Conservation (phyloP, 92 coral and sea anemone species). For the Bergia puertoricense region DNA sequence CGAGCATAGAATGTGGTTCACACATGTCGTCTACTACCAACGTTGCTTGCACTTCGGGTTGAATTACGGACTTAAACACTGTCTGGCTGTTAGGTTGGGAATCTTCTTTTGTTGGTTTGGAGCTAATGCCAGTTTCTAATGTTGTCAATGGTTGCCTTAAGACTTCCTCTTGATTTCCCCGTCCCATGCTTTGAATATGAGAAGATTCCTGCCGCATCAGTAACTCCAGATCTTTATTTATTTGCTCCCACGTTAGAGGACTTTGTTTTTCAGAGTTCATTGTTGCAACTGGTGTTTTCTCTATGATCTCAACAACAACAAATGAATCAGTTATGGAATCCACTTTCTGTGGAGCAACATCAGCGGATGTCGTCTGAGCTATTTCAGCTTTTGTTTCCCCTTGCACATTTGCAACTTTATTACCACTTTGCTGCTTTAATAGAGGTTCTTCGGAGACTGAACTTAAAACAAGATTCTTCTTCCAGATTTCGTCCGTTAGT, state of each 20-base stretch:
- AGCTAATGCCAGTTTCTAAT: neutral
- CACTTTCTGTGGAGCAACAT: neutral
- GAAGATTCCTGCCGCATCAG: neutral
- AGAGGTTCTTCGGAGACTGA: neutral
- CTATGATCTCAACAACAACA: neutral
- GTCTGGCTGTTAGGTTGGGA: neutral
- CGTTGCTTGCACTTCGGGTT: neutral
- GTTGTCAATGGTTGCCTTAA: neutral
- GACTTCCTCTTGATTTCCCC: neutral
- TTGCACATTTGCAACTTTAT: neutral
- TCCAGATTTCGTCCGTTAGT: conserved; percentile 1
- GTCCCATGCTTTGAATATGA: neutral
- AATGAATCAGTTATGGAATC: conserved; percentile 2
- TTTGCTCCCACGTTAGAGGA: neutral
- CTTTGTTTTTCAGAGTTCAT: neutral
- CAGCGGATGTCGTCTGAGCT: neutral
- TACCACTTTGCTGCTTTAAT: neutral
- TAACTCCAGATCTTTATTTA: neutral
- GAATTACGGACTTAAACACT: neutral
- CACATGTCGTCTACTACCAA: neutral
- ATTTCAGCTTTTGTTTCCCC: neutral
- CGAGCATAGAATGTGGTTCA: neutral
- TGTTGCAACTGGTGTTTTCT: neutral
- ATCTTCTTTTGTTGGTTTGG: neutral
- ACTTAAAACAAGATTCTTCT: neutral